Conservation (phyloP, 1,140 invertebrate species). For the Scaptomyza graminum region DNA sequence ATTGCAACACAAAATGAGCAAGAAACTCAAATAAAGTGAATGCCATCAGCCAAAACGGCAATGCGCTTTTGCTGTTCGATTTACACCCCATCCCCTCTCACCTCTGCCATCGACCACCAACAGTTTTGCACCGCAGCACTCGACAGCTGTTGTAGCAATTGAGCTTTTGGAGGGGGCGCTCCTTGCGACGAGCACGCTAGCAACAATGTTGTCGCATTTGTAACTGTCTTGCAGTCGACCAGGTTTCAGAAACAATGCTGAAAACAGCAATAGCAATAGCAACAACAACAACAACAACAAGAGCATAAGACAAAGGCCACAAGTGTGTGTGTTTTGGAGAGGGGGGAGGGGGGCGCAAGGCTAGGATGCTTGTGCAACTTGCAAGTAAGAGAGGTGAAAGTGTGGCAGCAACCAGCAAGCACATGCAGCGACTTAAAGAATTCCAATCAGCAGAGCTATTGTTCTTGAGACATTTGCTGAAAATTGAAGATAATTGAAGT, state of each 20-base stretch:
- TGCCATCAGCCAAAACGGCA: conserved; percentile 68
- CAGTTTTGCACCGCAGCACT: conserved; percentile 23
- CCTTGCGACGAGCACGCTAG: conserved; percentile 18
- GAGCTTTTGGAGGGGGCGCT: conserved; percentile 25
- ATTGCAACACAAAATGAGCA: conserved; percentile 73
- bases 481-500: conserved; percentile 82
- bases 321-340: not conserved
- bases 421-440: conserved; percentile 77
- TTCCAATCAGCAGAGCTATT: conserved; percentile 79
- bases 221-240: conserved; percentile 74
- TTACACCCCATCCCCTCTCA: conserved; percentile 22
- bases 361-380: not conserved
- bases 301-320: conserved; percentile 45
- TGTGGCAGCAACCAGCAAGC: conserved; percentile 34
- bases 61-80: conserved; percentile 65
- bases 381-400: not conserved
- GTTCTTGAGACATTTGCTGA: conserved; percentile 80
- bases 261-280: conserved; percentile 9
- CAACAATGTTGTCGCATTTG: conserved; percentile 81
- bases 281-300: not conserved
- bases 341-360: not conserved
- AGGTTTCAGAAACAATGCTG: conserved; percentile 44
- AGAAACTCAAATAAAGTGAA: conserved; percentile 63
- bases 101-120: not conserved
- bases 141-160: conserved; percentile 59